Conservation (phyloP, 2,888 invertebrate genomes). For the Linyphia triangularis region DNA sequence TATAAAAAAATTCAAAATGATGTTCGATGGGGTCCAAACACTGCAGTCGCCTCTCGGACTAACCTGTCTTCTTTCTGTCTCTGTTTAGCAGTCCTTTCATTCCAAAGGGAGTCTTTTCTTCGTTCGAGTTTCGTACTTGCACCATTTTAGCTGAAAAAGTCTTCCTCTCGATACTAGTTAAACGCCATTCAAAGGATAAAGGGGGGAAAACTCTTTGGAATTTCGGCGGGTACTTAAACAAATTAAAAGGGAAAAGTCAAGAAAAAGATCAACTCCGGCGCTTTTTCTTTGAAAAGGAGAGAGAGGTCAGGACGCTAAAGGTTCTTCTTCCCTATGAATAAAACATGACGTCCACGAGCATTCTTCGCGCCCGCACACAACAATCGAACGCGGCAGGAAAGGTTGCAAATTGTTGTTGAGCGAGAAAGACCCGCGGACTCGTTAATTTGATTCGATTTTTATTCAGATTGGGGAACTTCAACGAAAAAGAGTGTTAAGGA, state of each 20-base stretch:
- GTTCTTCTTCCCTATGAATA: constrained; percentile 9
- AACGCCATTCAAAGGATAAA: background rate
- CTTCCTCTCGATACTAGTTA: background rate
- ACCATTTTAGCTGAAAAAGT: background rate
- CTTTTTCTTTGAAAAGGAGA: background rate
- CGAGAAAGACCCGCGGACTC: no score
- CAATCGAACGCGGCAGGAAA: no score
- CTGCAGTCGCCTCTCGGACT: no score
- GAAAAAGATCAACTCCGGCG: background rate
- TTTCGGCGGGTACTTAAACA: constrained; percentile 18
- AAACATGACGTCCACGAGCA: background rate
- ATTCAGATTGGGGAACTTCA: no score
- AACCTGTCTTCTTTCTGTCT: no score
- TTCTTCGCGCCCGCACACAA: no score
- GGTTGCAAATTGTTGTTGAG: no score
- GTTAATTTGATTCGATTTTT: no score
- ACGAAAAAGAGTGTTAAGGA: no score
- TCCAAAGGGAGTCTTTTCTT: background rate
- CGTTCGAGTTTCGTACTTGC: background rate
- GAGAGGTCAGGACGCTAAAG: background rate
- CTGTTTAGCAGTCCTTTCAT: no score
- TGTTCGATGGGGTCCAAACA: no score
- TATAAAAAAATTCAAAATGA: no score
- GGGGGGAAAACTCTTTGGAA: background rate
- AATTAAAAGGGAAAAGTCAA: constrained; percentile 16